Evolutionary conservation across 2,888 invertebrate species (phyloP).

Genomic region (Limnephilus lunatus): DNA sequence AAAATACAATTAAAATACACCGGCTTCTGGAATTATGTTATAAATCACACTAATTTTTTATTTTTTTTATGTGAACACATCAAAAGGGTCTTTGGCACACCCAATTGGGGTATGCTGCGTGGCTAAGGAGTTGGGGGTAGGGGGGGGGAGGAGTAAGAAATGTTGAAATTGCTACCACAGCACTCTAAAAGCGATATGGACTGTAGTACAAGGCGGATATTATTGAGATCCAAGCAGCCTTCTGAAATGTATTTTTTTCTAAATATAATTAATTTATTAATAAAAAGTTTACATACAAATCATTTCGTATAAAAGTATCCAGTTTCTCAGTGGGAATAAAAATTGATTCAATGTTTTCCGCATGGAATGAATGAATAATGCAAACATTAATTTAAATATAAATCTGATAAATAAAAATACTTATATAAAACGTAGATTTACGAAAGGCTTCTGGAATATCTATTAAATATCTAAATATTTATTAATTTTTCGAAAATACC

Average conservation of each 20-base stretch:
- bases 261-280: background rate
- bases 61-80: no score
- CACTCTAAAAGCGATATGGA: no score
- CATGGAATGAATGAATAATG: background rate
- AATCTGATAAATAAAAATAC: background rate
- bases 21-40: no score
- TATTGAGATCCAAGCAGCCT: background rate
- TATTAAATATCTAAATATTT: background rate
- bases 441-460: background rate
- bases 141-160: no score
- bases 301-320: background rate
- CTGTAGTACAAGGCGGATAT: background rate
- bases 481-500: no score
- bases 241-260: background rate
- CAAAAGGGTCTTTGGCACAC: no score
- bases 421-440: background rate
- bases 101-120: no score
- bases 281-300: background rate
- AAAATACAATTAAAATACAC: no score
- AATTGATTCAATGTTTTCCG: background rate
- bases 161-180: no score
- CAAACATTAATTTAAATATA: background rate
- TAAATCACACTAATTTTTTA: no score
- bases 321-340: background rate
- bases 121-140: no score